Evolutionary conservation across 2,113 vertebrate genomes (phyloP), one percentile per base, ranked within the genome.

Genomic region (Poecile atricapillus): DNA sequence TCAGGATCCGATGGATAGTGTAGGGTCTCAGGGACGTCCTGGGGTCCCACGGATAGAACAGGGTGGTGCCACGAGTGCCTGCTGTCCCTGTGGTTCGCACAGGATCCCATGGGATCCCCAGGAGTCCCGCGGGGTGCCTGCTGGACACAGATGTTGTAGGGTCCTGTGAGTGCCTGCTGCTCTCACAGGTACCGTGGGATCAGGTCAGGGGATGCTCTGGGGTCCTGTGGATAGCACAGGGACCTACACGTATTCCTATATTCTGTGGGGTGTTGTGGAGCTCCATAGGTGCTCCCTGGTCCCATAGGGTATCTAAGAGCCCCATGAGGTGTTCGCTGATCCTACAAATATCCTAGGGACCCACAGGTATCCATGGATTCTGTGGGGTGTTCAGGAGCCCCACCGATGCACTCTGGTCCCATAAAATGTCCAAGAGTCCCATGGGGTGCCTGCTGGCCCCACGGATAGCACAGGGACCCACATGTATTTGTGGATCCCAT

Each of bases 1-100:
- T n/a, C 5, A 19, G 75, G 60, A 13, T 14, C 22, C 9, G 10
- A 1, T 23, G 63, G 30, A 5, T 46, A 5, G 4, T 15, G 0
- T 4, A 33, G 73, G 28, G 33, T 79, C 31, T 43, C 23, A 0
- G 27, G 35, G 58, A 20, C n/a, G 2, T 53, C 11, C 31, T 53
- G 60, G 60, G 24, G 76, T 80, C 25, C 16, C 50, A 13, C 10
- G 16, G 62, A 16, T 56, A 46, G 33, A 37, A 25, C 7, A 28
- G 5, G 71, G 52, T 53, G 76, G 52, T 53, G 14, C 37, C n/a
- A 3, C 1, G 58, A 46, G 30, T 87, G 52, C 30, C 8, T 44
- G 31, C 25, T 70, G 86, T 60, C 19, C 14, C 46, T 18, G 0
- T 13, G n/a, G 69, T 35, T 90, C 2, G 10, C 30, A 3, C 4